Percentiles rank a stretch among this genome's conserved stretches.
Evolutionary conservation across 2,888 invertebrate genomes (phyloP).

Genomic region (Pegoplata infirma): DNA sequence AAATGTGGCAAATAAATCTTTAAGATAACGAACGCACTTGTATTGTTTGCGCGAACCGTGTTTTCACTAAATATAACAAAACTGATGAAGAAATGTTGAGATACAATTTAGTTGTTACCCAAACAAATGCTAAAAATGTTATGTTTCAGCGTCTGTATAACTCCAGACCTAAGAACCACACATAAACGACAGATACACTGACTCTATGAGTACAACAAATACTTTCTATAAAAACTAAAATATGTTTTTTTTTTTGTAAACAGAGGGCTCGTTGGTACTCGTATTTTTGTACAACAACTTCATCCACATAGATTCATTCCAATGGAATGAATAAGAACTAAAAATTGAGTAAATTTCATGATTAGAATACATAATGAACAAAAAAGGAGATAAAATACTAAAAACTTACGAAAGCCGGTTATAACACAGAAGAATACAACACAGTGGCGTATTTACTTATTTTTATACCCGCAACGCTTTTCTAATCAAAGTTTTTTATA

Average conservation of each 20-base stretch:
- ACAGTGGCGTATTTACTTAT: too few species aligned
- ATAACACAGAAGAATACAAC: too few species aligned
- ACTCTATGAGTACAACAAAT: not conserved
- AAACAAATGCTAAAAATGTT: conserved; percentile 41
- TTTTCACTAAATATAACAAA: not conserved
- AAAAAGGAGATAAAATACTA: too few species aligned
- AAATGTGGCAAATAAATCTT: not conserved
- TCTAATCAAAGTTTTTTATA: too few species aligned
- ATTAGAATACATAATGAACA: too few species aligned
- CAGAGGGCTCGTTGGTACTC: not conserved
- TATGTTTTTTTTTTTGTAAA: too few species aligned
- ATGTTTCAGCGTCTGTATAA: conserved; percentile 45
- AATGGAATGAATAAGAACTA: too few species aligned
- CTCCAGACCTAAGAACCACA: conserved; percentile 18
- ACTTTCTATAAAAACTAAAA: not conserved
- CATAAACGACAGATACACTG: not conserved
- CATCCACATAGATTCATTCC: not conserved
- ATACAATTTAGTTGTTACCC: conserved; percentile 31
- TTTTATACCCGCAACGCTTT: too few species aligned
- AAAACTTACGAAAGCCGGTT: too few species aligned
- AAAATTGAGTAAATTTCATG: too few species aligned
- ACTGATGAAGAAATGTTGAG: too few species aligned
- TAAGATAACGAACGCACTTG: conserved; percentile 15
- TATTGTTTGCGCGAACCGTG: not conserved
- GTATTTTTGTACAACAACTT: not conserved